phyloP scores from a whole-genome alignment of 2,113 vertebrate genomes.

The Indicator maculatus region DNA sequence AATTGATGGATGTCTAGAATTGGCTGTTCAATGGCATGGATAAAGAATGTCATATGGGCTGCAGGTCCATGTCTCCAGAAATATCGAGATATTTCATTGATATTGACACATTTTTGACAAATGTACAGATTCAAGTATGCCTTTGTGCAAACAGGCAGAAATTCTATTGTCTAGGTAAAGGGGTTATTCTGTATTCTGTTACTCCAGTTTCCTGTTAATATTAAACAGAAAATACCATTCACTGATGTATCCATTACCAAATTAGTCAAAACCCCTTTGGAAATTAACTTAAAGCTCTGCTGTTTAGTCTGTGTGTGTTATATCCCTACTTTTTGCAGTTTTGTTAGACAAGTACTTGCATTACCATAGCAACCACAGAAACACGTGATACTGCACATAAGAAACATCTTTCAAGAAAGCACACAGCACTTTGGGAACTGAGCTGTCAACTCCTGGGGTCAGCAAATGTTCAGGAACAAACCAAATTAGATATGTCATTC shows the following conservation, averaged over 20 bases:
- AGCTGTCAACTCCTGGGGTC: background rate
- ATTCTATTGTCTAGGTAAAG: background rate
- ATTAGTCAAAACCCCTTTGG: background rate
- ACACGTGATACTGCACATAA: background rate
- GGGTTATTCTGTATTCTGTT: background rate
- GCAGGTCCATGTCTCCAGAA: background rate
- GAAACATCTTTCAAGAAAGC: background rate
- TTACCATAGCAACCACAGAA: conserved; percentile 17
- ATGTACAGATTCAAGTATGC: background rate
- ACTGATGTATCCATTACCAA: background rate
- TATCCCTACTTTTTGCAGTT: background rate
- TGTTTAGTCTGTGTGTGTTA: background rate
- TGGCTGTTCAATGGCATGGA: background rate
- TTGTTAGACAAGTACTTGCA: background rate
- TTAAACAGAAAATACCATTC: background rate
- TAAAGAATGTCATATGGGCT: background rate
- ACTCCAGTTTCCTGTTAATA: background rate
- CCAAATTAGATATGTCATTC: background rate
- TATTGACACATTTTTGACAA: background rate
- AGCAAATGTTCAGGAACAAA: conserved; percentile 14
- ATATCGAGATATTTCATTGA: background rate
- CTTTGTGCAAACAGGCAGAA: background rate
- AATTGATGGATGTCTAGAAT: background rate
- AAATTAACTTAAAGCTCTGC: background rate
- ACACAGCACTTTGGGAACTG: background rate